Conservation (phyloP, 1,140 invertebrate genomes). For the Heliothis virescens region DNA sequence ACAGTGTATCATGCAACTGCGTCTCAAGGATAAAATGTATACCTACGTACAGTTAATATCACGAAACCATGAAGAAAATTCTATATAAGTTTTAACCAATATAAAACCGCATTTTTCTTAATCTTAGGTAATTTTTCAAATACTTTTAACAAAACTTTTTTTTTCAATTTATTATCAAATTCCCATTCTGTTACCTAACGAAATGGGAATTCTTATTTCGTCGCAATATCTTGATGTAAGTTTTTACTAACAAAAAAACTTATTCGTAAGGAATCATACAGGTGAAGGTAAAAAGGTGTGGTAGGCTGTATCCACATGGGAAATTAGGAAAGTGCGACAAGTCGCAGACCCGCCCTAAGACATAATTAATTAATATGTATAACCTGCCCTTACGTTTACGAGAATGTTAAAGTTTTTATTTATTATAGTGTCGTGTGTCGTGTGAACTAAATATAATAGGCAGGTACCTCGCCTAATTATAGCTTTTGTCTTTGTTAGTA, state of each 20-base stretch:
- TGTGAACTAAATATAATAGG: background rate
- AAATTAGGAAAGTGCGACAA: slow-evolving; percentile 76
- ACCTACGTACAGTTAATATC: background rate
- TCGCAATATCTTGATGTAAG: slow-evolving; percentile 10
- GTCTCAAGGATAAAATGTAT: slow-evolving; percentile 18
- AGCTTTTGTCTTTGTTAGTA: too few species aligned
- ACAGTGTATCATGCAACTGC: background rate
- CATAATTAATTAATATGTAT: slow-evolving; percentile 68
- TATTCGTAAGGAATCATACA: slow-evolving; percentile 61
- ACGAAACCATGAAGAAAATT: too few species aligned
- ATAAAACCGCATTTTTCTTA: too few species aligned
- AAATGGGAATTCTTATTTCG: too few species aligned
- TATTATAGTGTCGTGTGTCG: slow-evolving; percentile 5
- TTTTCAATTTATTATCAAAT: background rate
- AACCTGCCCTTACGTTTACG: slow-evolving; percentile 41
- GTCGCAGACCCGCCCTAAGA: slow-evolving; percentile 73
- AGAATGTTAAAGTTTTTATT: slow-evolving; percentile 27
- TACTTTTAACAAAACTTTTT: background rate
- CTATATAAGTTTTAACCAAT: too few species aligned
- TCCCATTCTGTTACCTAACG: too few species aligned
- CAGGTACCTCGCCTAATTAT: too few species aligned
- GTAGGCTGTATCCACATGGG: slow-evolving; percentile 73
- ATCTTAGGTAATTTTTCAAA: too few species aligned
- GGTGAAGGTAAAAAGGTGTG: slow-evolving; percentile 66
- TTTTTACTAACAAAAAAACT: slow-evolving; percentile 28